Base-by-base conservation (phyloP, 2,113 vertebrate genomes). In the Hippocampus comes region DNA sequence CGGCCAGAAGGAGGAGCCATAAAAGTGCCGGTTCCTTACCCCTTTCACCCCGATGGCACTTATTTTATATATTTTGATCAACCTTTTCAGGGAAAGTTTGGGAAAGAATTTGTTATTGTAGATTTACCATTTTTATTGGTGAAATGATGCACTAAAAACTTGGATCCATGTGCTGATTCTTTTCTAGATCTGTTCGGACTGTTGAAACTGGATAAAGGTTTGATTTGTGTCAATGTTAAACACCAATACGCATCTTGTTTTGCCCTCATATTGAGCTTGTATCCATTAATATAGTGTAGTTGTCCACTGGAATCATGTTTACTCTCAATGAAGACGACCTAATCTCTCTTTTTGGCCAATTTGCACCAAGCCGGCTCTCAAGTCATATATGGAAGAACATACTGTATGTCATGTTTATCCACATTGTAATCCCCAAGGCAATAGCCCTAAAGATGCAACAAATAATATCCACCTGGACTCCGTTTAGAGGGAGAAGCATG, bases 311-410 rank as follows among this genome's bases (percentile, higher is more conserved):
- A 80, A 42, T 56, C 9, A 27, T 73, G 34, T 72, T 49, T 75
- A 70, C 67, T 63, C 53, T 49, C 69, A 67, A 42, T 18, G 21
- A 64, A 42, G 21, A 63, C 60, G 2, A 20, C 18, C 23, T 68
- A 8, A 17, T 9, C 70, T 56, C 42, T 46, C 51, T 53, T 64
- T 59, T 75, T 71, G 80, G 76, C 85, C 77, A 78, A 82, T 78
- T 79, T 77, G 72, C 71, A 63, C 42, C n/a, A 68, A 42, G 53
- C 72, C 15, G 75, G 76, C 84, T 86, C 86, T 86, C 86, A 88
- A 86, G 70, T 75, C 65, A 41, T 59, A 74, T 69, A 18, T 51
- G 5, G 49, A 7, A 4, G 56, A 82, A 21, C 61, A 63, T 61
- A 25, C 25, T 25, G 25, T 25, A 21, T 51, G 48, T 51, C 42